These are phyloP conservation scores for Ceraclea dissimilis DNA, from an alignment of 2,888 invertebrate genomes.

Conservation along the genomic window DNA sequence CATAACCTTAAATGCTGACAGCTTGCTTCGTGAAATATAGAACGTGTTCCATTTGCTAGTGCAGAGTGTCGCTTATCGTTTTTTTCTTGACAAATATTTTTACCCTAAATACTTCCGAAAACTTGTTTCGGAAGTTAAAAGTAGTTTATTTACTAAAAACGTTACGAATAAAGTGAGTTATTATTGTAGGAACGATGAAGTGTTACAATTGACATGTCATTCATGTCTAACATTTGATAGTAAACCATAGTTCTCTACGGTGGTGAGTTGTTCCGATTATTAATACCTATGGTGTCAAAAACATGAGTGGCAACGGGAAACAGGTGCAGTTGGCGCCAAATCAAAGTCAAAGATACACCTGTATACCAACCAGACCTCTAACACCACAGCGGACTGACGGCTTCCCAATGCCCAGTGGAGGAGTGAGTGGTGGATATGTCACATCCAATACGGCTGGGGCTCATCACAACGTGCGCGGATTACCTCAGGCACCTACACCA, in stretches of 20 bases:
- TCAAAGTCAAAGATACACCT: conserved; percentile 31
- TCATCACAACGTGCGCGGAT: conserved; percentile 33
- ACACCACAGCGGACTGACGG: conserved; percentile 55
- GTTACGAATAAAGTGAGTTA: conserved; percentile 1
- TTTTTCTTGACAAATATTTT: conserved; percentile 8
- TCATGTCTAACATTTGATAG: conserved; percentile 18
- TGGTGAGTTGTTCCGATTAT: conserved; percentile 11
- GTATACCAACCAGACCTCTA: conserved; percentile 56
- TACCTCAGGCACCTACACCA: conserved; percentile 39
- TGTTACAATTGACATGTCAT: conserved; percentile 22
- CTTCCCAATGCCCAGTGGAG: conserved; percentile 41
- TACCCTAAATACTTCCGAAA: conserved; percentile 7
- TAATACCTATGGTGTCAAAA: conserved; percentile 21
- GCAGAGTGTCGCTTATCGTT: conserved; percentile 13
- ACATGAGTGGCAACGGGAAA: conserved; percentile 58
- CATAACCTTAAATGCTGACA: conserved; percentile 24
- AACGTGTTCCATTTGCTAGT: conserved; percentile 19
- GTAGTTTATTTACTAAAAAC: neutral
- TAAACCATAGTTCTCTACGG: conserved; percentile 6
- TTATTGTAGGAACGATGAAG: conserved; percentile 11
- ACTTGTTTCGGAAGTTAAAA: conserved; percentile 1
- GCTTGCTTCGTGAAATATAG: conserved; percentile 18
- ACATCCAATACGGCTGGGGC: neutral
- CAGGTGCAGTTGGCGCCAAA: conserved; percentile 31
- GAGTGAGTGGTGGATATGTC: conserved; percentile 23